phyloP scores from a whole-genome alignment of 30 jellyfish, hydroid and myxozoan genomes.

The Sanderia malayensis region DNA sequence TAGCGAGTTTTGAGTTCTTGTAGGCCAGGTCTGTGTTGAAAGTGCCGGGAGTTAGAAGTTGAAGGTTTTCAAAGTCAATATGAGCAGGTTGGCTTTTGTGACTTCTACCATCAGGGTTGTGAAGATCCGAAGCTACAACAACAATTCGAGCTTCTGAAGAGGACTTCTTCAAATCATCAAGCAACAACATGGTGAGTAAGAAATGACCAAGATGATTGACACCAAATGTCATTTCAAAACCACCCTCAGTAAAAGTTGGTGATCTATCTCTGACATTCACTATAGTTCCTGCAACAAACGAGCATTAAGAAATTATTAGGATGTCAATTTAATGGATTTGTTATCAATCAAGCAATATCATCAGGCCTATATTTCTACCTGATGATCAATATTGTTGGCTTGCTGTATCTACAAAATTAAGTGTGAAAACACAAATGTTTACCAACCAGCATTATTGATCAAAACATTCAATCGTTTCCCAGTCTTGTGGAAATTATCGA shows the following conservation, averaged over 20 bases:
- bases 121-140: slow-evolving; percentile 51
- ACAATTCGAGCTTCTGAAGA: slow-evolving; percentile 61
- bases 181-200: slow-evolving; percentile 46
- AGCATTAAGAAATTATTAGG: no score
- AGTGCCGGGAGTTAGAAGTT: slow-evolving; percentile 68
- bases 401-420: no score
- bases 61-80: slow-evolving; percentile 63
- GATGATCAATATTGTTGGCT: no score
- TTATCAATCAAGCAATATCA: background rate
- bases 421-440: background rate
- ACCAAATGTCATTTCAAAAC: slow-evolving; percentile 69
- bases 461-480: slow-evolving; percentile 63
- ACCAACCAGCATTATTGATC: slow-evolving; percentile 62
- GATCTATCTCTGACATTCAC: slow-evolving; percentile 49
- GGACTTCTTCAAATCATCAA: slow-evolving; percentile 54
- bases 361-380: background rate
- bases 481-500: slow-evolving; percentile 61
- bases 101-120: slow-evolving; percentile 39
- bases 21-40: slow-evolving; percentile 61
- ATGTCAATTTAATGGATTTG: no score
- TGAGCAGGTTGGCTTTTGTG: slow-evolving; percentile 29
- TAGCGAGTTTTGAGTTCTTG: slow-evolving; percentile 64
- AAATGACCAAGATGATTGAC: slow-evolving; percentile 65
- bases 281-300: slow-evolving; percentile 19
- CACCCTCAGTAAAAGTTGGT: slow-evolving; percentile 65